Evolutionary conservation across 2,888 invertebrate species (phyloP).

Genomic region (Tipula lateralis): DNA sequence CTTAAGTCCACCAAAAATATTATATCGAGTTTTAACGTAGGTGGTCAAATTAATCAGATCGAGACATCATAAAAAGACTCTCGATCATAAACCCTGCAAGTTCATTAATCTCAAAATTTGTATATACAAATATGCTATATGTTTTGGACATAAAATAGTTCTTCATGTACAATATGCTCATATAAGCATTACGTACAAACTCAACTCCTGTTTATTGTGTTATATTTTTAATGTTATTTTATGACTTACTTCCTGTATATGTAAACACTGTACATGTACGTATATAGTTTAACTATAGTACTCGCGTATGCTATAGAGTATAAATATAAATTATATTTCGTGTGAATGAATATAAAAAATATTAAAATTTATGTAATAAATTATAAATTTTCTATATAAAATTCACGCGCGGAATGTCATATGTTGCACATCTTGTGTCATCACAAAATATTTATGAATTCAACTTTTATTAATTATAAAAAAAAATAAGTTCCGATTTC

Average conservation of each 20-base stretch:
- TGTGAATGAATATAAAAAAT: neutral
- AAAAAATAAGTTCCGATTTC: neutral
- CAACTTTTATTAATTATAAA: neutral
- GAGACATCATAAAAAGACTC: neutral
- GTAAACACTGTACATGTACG: constrained; percentile 12
- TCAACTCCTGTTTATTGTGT: neutral
- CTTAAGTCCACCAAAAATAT: neutral
- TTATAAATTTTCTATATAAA: neutral
- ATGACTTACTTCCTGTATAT: neutral
- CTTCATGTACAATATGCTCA: neutral
- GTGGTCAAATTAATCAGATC: neutral
- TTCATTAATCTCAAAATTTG: neutral
- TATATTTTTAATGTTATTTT: neutral
- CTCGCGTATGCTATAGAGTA: neutral
- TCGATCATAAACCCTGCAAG: neutral
- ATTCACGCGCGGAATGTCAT: constrained; percentile 6
- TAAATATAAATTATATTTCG: constrained; percentile 7
- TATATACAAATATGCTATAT: neutral
- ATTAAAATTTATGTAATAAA: neutral
- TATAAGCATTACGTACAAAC: neutral
- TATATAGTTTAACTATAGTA: neutral
- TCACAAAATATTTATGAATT: neutral
- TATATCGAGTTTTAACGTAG: neutral
- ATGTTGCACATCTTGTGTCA: neutral
- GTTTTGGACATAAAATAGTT: neutral